These are phyloP conservation scores for Ceratina calcarata DNA, from an alignment of 1,140 invertebrate species.

Conservation along the genomic window DNA sequence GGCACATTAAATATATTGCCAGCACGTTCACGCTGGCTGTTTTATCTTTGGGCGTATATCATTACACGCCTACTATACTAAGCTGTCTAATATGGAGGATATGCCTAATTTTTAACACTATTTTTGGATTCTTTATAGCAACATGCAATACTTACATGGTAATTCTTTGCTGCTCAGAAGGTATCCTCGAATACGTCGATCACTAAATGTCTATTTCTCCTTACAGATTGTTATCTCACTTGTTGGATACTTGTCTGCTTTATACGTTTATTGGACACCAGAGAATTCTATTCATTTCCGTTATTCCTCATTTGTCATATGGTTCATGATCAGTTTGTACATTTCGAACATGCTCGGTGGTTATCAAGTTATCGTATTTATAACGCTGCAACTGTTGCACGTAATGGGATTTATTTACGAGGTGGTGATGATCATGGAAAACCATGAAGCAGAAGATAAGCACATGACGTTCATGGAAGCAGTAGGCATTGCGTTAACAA, in stretches of 20 bases:
- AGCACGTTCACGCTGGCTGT: conserved; percentile 65
- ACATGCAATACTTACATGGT: conserved; percentile 79
- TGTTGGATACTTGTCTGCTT: conserved; percentile 78
- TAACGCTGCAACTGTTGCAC: conserved; percentile 78
- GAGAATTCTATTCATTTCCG: conserved; percentile 82
- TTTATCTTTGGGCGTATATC: conserved; percentile 73
- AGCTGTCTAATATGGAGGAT: conserved; percentile 78
- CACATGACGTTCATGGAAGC: conserved; percentile 74
- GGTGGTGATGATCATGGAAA: conserved; percentile 76
- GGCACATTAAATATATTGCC: conserved; percentile 83
- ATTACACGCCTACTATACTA: conserved; percentile 82
- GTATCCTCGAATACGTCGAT: not conserved
- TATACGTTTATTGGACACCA: conserved; percentile 83
- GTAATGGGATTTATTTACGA: conserved; percentile 82
- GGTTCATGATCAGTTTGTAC: conserved; percentile 84
- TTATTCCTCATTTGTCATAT: conserved; percentile 82
- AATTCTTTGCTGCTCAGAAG: conserved; percentile 27
- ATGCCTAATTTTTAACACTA: conserved; percentile 70
- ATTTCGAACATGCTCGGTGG: conserved; percentile 82
- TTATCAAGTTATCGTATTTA: conserved; percentile 83
- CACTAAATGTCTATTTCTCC: conserved; percentile 38
- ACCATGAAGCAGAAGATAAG: conserved; percentile 70
- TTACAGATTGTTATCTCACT: conserved; percentile 79
- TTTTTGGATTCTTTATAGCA: conserved; percentile 78
- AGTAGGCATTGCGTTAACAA: conserved; percentile 68